Conservation (phyloP, 2,888 invertebrate species). For the Drosophila mettleri region DNA sequence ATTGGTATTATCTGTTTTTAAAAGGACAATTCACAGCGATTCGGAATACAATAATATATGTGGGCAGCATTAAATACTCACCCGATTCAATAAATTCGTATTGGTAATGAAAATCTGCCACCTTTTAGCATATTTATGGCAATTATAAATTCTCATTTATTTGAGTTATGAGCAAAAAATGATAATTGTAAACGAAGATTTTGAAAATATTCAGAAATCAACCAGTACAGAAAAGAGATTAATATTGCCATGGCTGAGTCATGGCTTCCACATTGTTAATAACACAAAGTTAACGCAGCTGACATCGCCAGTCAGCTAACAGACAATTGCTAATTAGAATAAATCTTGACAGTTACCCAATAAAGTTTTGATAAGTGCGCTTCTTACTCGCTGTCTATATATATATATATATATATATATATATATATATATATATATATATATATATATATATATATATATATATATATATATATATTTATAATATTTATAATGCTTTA, state of each 20-base stretch:
- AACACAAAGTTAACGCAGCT: constrained; percentile 11
- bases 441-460: background rate
- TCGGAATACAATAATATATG: too few relatives aligned
- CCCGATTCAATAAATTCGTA: constrained; percentile 33
- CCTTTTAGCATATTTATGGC: constrained; percentile 50
- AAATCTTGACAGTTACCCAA: constrained; percentile 36
- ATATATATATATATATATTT: background rate
- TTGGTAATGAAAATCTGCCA: constrained; percentile 11
- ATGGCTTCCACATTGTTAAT: constrained; percentile 30
- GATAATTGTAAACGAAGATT: constrained; percentile 24
- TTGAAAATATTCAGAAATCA: constrained; percentile 21
- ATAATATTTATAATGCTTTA: background rate
- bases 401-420: constrained; percentile 1
- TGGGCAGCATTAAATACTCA: constrained; percentile 7
- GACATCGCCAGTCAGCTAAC: constrained; percentile 41
- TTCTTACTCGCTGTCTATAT: constrained; percentile 9
- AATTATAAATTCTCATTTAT: constrained; percentile 41
- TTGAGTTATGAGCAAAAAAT: constrained; percentile 39
- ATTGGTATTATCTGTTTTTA: too few relatives aligned
- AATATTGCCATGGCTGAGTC: constrained; percentile 21
- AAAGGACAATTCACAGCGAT: too few relatives aligned
- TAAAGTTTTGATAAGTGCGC: constrained; percentile 23
- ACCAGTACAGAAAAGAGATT: constrained; percentile 13
- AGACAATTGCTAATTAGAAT: constrained; percentile 39
- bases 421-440: constrained; percentile 1